These are phyloP conservation scores for Gonatopus flavifemur DNA, from an alignment of 1,140 invertebrate species.

Conservation along the genomic window DNA sequence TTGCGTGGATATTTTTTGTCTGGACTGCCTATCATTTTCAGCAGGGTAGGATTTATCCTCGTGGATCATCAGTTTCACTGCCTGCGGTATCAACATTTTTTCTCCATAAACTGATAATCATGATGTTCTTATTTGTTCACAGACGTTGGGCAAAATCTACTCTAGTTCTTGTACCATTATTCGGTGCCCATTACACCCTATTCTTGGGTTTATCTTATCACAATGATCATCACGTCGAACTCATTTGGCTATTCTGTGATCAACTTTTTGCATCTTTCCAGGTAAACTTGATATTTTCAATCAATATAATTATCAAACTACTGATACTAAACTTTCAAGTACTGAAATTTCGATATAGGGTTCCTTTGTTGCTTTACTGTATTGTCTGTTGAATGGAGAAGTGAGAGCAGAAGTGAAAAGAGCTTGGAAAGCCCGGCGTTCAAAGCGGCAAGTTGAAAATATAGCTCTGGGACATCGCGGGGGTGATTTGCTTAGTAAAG, in stretches of 20 bases:
- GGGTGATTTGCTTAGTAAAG: too few species aligned
- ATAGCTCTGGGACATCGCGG: too few species aligned
- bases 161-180: conserved; percentile 73
- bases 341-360: conserved; percentile 50
- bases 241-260: conserved; percentile 71
- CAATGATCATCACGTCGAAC: conserved; percentile 56
- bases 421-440: conserved; percentile 34
- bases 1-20: too few species aligned
- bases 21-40: too few species aligned
- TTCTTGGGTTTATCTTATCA: conserved; percentile 65
- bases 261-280: conserved; percentile 76
- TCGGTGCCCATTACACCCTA: conserved; percentile 74
- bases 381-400: conserved; percentile 65
- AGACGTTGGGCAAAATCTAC: conserved; percentile 68
- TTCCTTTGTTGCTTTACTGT: conserved; percentile 64
- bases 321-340: neutral
- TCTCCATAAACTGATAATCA: too few species aligned
- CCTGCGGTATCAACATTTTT: too few species aligned
- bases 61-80: too few species aligned
- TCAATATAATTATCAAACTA: neutral
- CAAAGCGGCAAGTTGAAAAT: too few species aligned
- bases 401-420: conserved; percentile 56
- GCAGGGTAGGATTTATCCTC: too few species aligned
- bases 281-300: conserved; percentile 50
- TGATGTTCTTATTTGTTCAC: conserved; percentile 3